Evolutionary conservation across 1,140 invertebrate species (phyloP).

Genomic region (Diachasma alloeum): DNA sequence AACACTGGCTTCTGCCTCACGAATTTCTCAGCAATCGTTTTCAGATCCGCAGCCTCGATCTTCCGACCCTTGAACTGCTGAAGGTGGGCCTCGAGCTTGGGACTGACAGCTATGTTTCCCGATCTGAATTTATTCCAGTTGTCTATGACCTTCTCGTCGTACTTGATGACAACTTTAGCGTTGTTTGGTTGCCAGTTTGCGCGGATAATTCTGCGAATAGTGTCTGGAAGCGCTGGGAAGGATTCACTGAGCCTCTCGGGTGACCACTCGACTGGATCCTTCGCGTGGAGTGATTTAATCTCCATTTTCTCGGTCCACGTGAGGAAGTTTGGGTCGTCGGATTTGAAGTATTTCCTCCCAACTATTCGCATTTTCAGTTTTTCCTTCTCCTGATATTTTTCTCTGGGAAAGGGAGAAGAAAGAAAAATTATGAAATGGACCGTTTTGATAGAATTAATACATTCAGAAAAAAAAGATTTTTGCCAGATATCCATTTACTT

Average conservation of each 20-base stretch:
- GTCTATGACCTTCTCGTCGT: constrained; percentile 71
- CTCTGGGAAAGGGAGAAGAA: constrained; percentile 37
- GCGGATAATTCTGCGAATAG: constrained; percentile 70
- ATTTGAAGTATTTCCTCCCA: constrained; percentile 78
- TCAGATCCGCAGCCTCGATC: constrained; percentile 53
- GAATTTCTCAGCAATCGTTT: constrained; percentile 43
- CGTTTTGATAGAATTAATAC: too few species aligned
- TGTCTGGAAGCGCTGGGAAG: constrained; percentile 77
- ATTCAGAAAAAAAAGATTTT: constrained; percentile 5
- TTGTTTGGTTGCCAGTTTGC: constrained; percentile 70
- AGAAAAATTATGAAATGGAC: not conserved
- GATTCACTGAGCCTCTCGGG: constrained; percentile 76
- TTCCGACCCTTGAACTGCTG: constrained; percentile 71
- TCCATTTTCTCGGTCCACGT: constrained; percentile 86
- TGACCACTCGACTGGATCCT: constrained; percentile 78
- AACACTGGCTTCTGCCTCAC: constrained; percentile 37
- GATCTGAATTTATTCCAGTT: constrained; percentile 74
- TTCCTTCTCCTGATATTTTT: constrained; percentile 56
- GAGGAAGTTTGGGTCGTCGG: constrained; percentile 76
- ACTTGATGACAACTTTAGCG: constrained; percentile 66
- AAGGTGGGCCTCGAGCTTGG: constrained; percentile 68
- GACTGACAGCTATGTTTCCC: constrained; percentile 64
- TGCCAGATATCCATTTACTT: too few species aligned
- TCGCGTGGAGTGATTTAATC: constrained; percentile 74
- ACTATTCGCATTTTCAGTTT: constrained; percentile 70